Conservation (phyloP, 2,113 vertebrate genomes). For the Mola mola region DNA sequence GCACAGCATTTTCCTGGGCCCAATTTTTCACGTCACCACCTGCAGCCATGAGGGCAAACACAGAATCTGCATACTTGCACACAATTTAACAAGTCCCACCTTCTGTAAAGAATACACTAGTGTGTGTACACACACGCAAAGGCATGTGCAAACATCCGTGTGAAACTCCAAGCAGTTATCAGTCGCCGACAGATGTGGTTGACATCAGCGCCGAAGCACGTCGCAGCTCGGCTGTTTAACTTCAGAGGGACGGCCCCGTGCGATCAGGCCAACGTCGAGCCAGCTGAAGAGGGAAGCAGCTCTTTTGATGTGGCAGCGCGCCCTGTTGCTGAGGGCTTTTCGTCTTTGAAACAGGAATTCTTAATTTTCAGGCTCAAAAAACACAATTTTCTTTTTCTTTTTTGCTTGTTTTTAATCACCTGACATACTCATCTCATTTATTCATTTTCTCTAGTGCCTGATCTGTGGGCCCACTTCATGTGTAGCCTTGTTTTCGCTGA, state of each 20-base stretch:
- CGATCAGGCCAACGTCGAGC: constrained; percentile 11
- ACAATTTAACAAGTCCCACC: constrained; percentile 43
- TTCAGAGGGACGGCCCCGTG: constrained; percentile 16
- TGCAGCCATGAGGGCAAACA: constrained; percentile 29
- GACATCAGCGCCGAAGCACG: constrained; percentile 8
- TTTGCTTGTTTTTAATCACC: neutral
- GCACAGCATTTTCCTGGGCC: constrained; percentile 54
- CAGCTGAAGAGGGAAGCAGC: neutral
- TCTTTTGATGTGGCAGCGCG: constrained; percentile 5
- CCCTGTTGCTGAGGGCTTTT: too few species aligned
- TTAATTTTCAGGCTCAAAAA: constrained; percentile 8
- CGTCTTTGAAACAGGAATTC: too few species aligned
- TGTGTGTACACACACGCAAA: constrained; percentile 28
- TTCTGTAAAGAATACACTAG: constrained; percentile 55
- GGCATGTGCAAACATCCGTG: constrained; percentile 46
- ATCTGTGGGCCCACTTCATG: constrained; percentile 3
- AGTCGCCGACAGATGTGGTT: constrained; percentile 48
- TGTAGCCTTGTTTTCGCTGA: constrained; percentile 24
- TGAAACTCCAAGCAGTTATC: constrained; percentile 58
- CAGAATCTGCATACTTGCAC: constrained; percentile 19
- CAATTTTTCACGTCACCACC: constrained; percentile 23
- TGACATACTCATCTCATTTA: neutral
- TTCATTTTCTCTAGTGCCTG: neutral
- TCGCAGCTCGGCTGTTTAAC: constrained; percentile 17
- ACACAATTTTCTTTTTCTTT: constrained; percentile 4